Evolutionary conservation across 2,888 invertebrate species (phyloP).

Genomic region (Thymelicus lineola): DNA sequence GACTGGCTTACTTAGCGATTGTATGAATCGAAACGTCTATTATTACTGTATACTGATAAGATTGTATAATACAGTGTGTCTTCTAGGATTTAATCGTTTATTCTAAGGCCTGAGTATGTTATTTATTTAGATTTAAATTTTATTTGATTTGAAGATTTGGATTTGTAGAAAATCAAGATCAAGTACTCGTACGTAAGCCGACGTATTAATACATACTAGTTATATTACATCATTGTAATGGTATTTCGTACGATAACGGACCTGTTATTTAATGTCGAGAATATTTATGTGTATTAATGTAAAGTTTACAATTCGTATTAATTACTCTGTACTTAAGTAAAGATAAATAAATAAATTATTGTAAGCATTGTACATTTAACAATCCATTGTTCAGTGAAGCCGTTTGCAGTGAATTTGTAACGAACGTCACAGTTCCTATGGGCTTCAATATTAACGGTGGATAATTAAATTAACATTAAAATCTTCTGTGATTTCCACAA

Average conservation of each 20-base stretch:
- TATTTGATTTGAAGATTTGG: too few relatives aligned
- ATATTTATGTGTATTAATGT: too few relatives aligned
- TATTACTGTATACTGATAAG: background rate
- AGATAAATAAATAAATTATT: background rate
- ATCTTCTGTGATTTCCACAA: constrained; percentile 36
- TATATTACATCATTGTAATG: too few relatives aligned
- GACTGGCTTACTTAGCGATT: constrained; percentile 47
- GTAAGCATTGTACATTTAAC: constrained; percentile 5
- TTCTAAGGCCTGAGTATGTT: too few relatives aligned
- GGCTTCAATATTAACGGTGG: constrained; percentile 34
- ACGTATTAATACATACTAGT: too few relatives aligned
- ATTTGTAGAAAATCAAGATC: too few relatives aligned
- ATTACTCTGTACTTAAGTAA: background rate
- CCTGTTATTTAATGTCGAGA: too few relatives aligned
- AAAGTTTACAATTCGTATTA: too few relatives aligned
- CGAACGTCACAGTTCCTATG: constrained; percentile 30
- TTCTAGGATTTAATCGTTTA: too few relatives aligned
- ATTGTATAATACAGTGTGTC: background rate
- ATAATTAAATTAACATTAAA: constrained; percentile 39
- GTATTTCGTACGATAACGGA: too few relatives aligned
- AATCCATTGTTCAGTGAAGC: constrained; percentile 24
- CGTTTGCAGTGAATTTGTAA: constrained; percentile 22
- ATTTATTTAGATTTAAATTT: too few relatives aligned
- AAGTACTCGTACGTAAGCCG: too few relatives aligned
- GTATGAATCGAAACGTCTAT: constrained; percentile 9